Conservation (phyloP, 2,113 vertebrate species). For the Mus musculus region GRCm39 chr16:69276501-69277000, state of each 20-base stretch:
- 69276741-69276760: background rate
- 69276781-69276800: background rate
- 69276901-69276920: no score
- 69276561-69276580: background rate
- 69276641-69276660: background rate
- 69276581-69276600: background rate
- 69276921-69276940: no score
- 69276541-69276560: background rate
- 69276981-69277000: background rate
- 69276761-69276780: background rate
- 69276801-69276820: background rate
- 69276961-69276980: background rate
- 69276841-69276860: no score
- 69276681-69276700: background rate
- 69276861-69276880: no score
- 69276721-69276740: background rate
- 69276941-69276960: no score
- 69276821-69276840: no score
- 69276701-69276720: background rate
- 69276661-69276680: constrained; percentile 18
- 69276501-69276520: background rate
- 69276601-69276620: background rate
- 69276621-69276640: background rate
- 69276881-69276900: no score
- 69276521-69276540: background rate